Evolutionary conservation across 2,113 vertebrate species (phyloP), one percentile per base, ranked within the genome.

Genomic region (Columba janthina): DNA sequence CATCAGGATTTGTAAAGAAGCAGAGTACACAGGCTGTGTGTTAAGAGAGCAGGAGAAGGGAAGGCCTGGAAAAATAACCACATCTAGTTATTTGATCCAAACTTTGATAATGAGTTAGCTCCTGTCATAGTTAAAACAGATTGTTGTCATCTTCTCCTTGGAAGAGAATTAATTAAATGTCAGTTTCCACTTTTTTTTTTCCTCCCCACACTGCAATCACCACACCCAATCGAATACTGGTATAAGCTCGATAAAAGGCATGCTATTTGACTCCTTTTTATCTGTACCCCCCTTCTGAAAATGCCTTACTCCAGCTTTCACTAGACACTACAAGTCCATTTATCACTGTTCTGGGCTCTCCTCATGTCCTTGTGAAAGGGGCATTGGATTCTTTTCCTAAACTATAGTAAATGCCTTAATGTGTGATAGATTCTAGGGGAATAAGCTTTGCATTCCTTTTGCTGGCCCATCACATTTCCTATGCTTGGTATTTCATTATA

Each of bases 101-200:
- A 64, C 67, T 80, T 88, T 53, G 56, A 74, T 80, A 60, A 46
- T 4, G 9, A 66, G 36, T 81, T 76, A 90, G 74, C 81, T 74
- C 32, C 71, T 88, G 15, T 65, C 31, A 50, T 66, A 66, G 60
- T 62, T 96, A 77, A 80, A 88, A 64, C 34, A 88, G 72, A 77
- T 89, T 70, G n/a, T 64, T 89, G 70, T 85, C 5, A 4, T 75
- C 50, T 61, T 71, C 62, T 79, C 9, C 60, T 84, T 60, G 60
- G 67, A 93, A 90, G 48, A 16, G 48, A 82, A 89, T 78, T 94
- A 93, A 91, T 95, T 79, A 88, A 85, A 91, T 40, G 24, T 64
- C 60, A 31, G 19, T 36, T 94, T 57, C 46, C 32, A 85, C 51
- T 44, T 84, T 34, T 38, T 70, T 83, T 58, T 40, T 71, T 71